These are phyloP conservation scores for Drosophila busckii DNA, from an alignment of 1,140 invertebrate species.

Conservation along the genomic window DNA sequence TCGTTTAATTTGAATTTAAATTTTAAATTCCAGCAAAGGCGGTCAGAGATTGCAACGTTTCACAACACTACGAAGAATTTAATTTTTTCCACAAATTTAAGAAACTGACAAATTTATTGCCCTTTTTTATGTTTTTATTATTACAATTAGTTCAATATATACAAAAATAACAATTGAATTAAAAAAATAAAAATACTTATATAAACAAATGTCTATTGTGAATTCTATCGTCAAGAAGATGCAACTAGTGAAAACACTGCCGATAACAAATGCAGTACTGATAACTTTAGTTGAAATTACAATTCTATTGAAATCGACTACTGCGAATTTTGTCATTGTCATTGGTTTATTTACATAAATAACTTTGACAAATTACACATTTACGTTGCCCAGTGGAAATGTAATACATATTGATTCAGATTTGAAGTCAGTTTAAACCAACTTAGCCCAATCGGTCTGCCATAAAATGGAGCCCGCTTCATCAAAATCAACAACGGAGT, in stretches of 20 bases:
- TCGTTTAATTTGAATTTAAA: slow-evolving; percentile 6
- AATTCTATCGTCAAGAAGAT: no score
- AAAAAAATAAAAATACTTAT: no score
- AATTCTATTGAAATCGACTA: not conserved
- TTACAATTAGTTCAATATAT: no score
- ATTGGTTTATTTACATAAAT: not conserved
- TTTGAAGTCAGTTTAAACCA: slow-evolving; percentile 8
- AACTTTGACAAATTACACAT: not conserved
- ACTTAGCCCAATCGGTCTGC: not conserved
- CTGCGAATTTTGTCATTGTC: not conserved
- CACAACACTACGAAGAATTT: slow-evolving; percentile 1
- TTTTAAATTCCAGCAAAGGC: slow-evolving; percentile 6
- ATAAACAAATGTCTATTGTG: no score
- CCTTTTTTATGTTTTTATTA: no score
- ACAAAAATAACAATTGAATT: no score
- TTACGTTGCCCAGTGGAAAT: not conserved
- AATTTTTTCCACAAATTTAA: no score
- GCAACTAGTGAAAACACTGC: no score
- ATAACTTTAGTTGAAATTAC: not conserved
- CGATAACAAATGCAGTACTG: slow-evolving; percentile 7
- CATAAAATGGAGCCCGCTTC: slow-evolving; percentile 24
- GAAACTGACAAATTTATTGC: no score
- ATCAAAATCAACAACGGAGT: slow-evolving; percentile 7
- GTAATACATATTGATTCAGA: slow-evolving; percentile 8
- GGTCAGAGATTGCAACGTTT: not conserved